A percentile compares a stretch with the other conserved stretches of the same genome.
These are phyloP conservation scores for Helostoma temminkii DNA, from an alignment of 2,797 vertebrate genomes.

Conservation along the genomic window DNA sequence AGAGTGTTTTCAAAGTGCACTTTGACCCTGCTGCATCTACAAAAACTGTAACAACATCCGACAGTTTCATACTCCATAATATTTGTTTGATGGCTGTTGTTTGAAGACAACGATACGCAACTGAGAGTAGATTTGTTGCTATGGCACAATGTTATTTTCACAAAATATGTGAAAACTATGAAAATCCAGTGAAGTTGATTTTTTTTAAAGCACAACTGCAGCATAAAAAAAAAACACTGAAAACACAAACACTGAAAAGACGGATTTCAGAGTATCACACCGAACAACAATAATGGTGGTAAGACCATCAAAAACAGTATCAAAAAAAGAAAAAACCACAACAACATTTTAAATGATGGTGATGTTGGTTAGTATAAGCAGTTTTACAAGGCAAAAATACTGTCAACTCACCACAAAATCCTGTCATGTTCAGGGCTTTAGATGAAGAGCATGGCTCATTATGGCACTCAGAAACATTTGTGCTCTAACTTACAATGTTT, in stretches of 20 bases:
- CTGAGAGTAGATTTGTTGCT: slow-evolving; percentile 26
- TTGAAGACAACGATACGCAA: neutral
- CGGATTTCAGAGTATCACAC: neutral
- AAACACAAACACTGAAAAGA: neutral
- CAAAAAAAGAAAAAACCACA: slow-evolving; percentile 17
- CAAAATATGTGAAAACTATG: slow-evolving; percentile 4
- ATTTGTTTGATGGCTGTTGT: slow-evolving; percentile 44
- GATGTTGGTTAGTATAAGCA: slow-evolving; percentile 17
- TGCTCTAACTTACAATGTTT: slow-evolving; percentile 27
- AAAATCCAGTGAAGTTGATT: slow-evolving; percentile 46
- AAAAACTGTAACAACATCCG: slow-evolving; percentile 9
- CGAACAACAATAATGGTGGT: slow-evolving; percentile 7
- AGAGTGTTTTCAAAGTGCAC: slow-evolving; percentile 17
- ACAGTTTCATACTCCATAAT: neutral
- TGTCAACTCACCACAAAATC: slow-evolving; percentile 6
- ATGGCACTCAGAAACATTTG: slow-evolving; percentile 24
- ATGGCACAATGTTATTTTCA: slow-evolving; percentile 1
- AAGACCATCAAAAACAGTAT: slow-evolving; percentile 21
- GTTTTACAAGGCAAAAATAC: slow-evolving; percentile 29
- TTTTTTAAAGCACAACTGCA: slow-evolving; percentile 43
- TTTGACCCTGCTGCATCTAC: slow-evolving; percentile 11
- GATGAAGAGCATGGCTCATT: neutral
- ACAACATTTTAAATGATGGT: slow-evolving; percentile 19
- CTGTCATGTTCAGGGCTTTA: slow-evolving; percentile 14
- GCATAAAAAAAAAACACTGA: no score